Conservation (phyloP, 64 coral and sea anemone genomes). For the Pocillopora damicornis region DNA sequence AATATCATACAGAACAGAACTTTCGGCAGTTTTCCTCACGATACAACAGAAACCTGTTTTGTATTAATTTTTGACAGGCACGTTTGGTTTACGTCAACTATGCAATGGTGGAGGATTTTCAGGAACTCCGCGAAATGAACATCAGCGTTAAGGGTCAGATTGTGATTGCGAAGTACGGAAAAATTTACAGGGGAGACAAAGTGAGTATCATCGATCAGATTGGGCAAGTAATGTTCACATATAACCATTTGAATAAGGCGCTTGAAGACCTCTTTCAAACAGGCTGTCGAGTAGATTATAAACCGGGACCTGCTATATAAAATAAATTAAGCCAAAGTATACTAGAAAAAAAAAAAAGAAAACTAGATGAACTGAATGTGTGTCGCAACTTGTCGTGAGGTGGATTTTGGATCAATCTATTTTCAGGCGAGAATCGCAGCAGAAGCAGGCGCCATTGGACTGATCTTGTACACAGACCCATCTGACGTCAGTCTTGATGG, state of each 20-base stretch:
- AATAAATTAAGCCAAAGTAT: no score
- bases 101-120: slow-evolving; percentile 67
- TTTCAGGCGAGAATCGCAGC: slow-evolving; percentile 62
- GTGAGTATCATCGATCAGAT: slow-evolving; percentile 10
- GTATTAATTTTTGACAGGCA: not conserved
- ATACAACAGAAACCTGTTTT: not conserved
- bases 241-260: no score
- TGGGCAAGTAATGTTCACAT: no score
- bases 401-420: not conserved
- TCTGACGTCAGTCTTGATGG: slow-evolving; percentile 61
- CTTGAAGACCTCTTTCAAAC: no score
- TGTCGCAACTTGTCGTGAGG: no score
- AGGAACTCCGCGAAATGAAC: slow-evolving; percentile 43
- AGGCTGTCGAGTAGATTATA: no score
- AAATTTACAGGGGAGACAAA: slow-evolving; percentile 77
- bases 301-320: no score
- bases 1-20: no score
- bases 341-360: no score
- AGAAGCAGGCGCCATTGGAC: slow-evolving; percentile 59
- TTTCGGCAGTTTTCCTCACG: no score
- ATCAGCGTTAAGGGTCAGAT: slow-evolving; percentile 60
- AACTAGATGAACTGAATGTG: no score
- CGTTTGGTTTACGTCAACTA: slow-evolving; percentile 77
- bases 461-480: slow-evolving; percentile 92
- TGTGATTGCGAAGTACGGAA: slow-evolving; percentile 74